Evolutionary conservation across 2,113 vertebrate species (phyloP), one percentile per base, ranked within the genome.

Genomic region (Gallinago media): DNA sequence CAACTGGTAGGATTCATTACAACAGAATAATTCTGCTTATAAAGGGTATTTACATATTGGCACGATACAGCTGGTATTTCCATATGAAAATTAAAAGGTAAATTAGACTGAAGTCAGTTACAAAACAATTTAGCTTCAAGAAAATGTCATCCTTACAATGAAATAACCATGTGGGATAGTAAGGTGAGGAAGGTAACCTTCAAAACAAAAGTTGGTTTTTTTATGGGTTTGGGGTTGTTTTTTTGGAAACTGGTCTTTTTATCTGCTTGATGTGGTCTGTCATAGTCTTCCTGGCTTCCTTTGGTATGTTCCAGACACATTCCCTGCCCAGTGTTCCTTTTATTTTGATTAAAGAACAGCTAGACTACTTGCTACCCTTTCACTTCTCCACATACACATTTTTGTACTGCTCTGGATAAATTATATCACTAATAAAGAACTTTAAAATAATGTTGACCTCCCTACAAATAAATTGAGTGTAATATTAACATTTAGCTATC

Each of bases 401-500:
- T 94, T 55, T 68, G 12, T 63, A 55, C 44, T 88, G 19, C 15
- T 91, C 15, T 76, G 20, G 32, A 86, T 82, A 97, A 96, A 97
- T 89, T 65, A 71, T 78, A 52, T 49, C 3, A 72, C 36, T 79
- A 92, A 89, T 81, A 94, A 87, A 94, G 58, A 86, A 49, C 27
- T 90, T 90, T 75, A 88, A 97, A 95, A 84, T 68, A 89, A 88
- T n/a, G 26, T 36, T 95, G 68, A 80, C 46, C 38, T 94, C 54
- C 56, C 54, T 76, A 61, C 15, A 72, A 84, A 88, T 93, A 89
- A 83, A 87, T 89, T 89, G 61, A 54, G 61, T 91, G 52, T 65
- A 58, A 70, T 92, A 92, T 76, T 96, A 96, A 81, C 49, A 55
- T 92, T 93, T 46, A 86, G 22, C 36, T 63, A 71, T 92, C 84